Conservation (phyloP, 2,113 vertebrate species). For the Nothocercus nigrocapillus region DNA sequence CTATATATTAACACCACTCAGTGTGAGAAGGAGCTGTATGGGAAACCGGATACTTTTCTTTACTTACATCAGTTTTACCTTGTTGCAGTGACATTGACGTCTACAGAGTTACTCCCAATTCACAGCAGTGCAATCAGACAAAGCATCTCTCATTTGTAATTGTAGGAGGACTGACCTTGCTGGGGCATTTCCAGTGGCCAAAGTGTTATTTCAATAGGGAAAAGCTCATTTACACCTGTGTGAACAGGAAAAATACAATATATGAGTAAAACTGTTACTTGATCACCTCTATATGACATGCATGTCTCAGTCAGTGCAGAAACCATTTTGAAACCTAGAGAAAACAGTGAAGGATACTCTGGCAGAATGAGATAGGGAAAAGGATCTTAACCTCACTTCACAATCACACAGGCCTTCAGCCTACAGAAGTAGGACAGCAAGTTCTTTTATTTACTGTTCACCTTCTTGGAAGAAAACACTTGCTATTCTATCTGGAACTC, state of each 20-base stretch:
- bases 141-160: neutral
- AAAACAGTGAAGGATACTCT: neutral
- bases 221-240: neutral
- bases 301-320: neutral
- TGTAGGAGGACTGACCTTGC: neutral
- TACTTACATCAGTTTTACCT: neutral
- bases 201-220: neutral
- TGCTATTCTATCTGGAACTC: neutral
- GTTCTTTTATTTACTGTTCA: neutral
- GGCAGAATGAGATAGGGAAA: neutral
- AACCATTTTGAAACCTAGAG: neutral
- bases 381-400: neutral
- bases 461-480: slow-evolving; percentile 21
- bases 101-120: neutral
- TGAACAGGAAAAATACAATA: neutral
- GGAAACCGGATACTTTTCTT: neutral
- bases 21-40: neutral
- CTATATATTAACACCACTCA: neutral
- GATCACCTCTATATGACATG: neutral
- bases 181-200: neutral
- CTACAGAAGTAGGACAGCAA: neutral
- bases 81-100: neutral
- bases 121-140: neutral
- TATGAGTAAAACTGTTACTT: neutral
- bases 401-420: neutral